Evolutionary conservation across 2,888 invertebrate species (phyloP).

Genomic region (Chorisops tibialis): DNA sequence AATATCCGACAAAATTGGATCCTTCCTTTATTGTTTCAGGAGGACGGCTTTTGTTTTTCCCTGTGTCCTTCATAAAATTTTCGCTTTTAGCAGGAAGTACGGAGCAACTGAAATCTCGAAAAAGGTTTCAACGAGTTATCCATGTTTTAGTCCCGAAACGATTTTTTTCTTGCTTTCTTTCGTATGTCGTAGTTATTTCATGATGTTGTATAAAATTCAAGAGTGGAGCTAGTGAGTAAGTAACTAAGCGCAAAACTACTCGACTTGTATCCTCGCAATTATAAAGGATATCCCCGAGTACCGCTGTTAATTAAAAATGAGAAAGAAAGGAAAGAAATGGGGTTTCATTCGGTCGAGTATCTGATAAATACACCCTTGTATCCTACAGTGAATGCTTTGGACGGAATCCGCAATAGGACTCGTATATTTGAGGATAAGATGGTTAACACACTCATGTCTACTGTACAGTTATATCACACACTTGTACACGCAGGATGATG

Average conservation of each 20-base stretch:
- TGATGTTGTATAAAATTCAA: background rate
- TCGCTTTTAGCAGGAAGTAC: background rate
- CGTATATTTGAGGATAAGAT: too few species aligned
- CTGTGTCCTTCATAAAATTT: too few species aligned
- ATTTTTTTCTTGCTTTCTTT: too few species aligned
- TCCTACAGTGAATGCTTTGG: too few species aligned
- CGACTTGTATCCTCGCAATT: conserved; percentile 13
- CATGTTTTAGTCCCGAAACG: too few species aligned
- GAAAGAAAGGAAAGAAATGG: conserved; percentile 17
- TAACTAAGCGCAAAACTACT: conserved; percentile 14
- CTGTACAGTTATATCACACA: too few species aligned
- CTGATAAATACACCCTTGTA: background rate
- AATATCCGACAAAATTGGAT: conserved; percentile 8
- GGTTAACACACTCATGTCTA: too few species aligned
- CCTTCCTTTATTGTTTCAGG: background rate
- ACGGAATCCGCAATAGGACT: too few species aligned
- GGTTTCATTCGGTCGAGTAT: background rate
- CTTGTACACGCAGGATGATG: background rate
- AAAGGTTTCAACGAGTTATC: too few species aligned
- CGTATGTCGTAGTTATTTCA: too few species aligned
- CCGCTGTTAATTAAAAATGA: conserved; percentile 24
- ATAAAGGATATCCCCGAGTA: conserved; percentile 17
- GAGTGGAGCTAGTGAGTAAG: conserved; percentile 1
- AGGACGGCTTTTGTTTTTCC: too few species aligned
- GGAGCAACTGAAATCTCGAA: background rate